phyloP scores from a whole-genome alignment of 2,113 vertebrate genomes.

The Trogon surrucura region DNA sequence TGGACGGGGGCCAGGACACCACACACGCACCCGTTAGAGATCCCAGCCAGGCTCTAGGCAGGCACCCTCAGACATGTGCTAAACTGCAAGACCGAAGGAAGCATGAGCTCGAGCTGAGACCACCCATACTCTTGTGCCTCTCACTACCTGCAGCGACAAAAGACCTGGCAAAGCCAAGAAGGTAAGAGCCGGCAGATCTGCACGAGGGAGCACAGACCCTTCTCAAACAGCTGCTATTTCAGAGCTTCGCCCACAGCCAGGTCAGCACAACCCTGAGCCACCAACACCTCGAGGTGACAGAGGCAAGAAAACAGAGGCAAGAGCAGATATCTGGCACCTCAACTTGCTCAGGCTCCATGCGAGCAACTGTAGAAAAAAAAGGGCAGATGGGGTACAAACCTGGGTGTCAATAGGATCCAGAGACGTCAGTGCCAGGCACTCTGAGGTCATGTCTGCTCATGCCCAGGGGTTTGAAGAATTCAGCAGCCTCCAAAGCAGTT shows the following conservation, averaged over 20 bases:
- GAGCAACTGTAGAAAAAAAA: background rate
- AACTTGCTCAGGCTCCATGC: background rate
- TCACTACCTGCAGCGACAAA: background rate
- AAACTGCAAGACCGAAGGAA: background rate
- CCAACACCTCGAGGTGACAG: background rate
- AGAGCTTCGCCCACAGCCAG: background rate
- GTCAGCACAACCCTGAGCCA: background rate
- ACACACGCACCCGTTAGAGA: background rate
- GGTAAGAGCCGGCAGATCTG: background rate
- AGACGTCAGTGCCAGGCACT: background rate
- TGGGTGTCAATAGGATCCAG: background rate
- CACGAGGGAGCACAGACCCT: background rate
- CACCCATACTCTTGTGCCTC: background rate
- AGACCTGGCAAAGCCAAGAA: background rate
- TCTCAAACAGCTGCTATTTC: background rate
- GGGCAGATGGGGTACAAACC: background rate
- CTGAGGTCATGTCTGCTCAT: background rate
- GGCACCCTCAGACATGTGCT: background rate
- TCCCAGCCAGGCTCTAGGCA: background rate
- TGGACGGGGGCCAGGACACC: constrained; percentile 5
- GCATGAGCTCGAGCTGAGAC: background rate
- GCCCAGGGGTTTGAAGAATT: background rate
- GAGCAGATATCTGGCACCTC: background rate
- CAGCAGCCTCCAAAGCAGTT: background rate
- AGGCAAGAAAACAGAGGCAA: background rate